Evolutionary conservation across 1,140 invertebrate genomes (phyloP), one percentile per base, ranked within the genome.

Genomic region (Brachionus paranguensis): DNA sequence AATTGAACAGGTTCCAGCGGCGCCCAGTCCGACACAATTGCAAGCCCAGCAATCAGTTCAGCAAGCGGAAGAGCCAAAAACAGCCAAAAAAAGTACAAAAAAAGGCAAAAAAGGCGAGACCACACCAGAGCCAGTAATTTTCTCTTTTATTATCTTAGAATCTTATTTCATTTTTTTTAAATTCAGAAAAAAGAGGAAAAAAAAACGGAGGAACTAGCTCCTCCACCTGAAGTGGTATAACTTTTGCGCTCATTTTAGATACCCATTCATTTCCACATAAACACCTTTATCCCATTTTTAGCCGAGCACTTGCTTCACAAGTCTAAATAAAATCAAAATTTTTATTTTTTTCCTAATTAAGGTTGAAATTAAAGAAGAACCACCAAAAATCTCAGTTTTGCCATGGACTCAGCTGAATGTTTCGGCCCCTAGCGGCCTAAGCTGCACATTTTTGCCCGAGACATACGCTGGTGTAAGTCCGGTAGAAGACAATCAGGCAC

Each of bases 401-500:
- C 85, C 86, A 24, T 89, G 89, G 85, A 88, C 88, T 76, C 87
- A 88, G 78, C 83, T 90, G n/a, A 87, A 86, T 85, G 84, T 90
- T 20, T 87, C 88, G 6, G 87, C 87, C 85, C 89, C 89, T 20
- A 88, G 89, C 86, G 89, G 89, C 60, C 87, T 90, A 14, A 85
- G 85, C 79, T 86, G 89, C 12, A 86, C 86, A 47, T 89, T 88
- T 84, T 79, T 87, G 17, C 86, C 88, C 50, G 87, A 89, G 85
- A 88, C 86, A 43, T 86, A 86, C 68, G 55, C 86, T 78, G 88
- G 88, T 88, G 86, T 88, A 50, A 84, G 76, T 17, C 87, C 88
- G n/a, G 60, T 85, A 10, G 76, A 85, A 60, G 85, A 86, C 8
- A 86, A 88, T 84, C 87, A 88, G 29, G 85, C 86, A 12, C 68